Conservation (phyloP, 2,888 invertebrate species). For the Caenorhabditis uteleia region DNA sequence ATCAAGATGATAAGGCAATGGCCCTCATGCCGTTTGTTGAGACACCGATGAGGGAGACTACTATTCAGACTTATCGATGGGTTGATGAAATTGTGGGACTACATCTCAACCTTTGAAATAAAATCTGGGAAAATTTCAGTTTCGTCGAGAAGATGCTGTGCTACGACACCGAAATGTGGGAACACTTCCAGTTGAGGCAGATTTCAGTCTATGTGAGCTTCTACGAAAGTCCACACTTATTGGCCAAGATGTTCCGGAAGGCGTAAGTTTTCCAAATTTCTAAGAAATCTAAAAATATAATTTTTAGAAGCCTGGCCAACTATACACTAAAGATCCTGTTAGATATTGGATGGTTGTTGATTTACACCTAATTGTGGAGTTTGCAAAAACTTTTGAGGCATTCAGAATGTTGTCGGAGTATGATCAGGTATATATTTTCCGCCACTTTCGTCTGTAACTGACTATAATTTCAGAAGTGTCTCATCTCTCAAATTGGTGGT, state of each 20-base stretch:
- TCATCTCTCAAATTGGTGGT: conserved; percentile 47
- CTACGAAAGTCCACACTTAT: conserved; percentile 10
- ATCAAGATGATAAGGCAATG: conserved; percentile 4
- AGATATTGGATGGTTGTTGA: conserved; percentile 56
- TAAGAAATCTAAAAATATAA: background rate
- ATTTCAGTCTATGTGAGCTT: conserved; percentile 20
- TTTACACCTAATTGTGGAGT: conserved; percentile 46
- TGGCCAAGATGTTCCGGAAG: too few species aligned
- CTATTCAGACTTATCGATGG: conserved; percentile 22
- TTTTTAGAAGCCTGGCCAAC: conserved; percentile 22
- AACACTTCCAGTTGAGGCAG: conserved; percentile 21
- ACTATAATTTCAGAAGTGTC: conserved; percentile 15
- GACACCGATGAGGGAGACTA: conserved; percentile 10
- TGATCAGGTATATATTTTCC: conserved; percentile 39
- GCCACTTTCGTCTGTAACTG: background rate
- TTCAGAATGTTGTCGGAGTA: conserved; percentile 35
- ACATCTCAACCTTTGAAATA: too few species aligned
- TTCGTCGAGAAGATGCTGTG: conserved; percentile 33
- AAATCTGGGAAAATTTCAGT: conserved; percentile 12
- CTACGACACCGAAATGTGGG: conserved; percentile 8
- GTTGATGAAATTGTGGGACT: conserved; percentile 34
- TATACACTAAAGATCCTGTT: conserved; percentile 35
- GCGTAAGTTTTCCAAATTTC: too few species aligned
- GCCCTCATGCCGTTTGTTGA: conserved; percentile 15
- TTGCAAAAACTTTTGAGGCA: conserved; percentile 49